phyloP scores from a whole-genome alignment of 2,797 vertebrate genomes.

The Zenarchopterus dispar region DNA sequence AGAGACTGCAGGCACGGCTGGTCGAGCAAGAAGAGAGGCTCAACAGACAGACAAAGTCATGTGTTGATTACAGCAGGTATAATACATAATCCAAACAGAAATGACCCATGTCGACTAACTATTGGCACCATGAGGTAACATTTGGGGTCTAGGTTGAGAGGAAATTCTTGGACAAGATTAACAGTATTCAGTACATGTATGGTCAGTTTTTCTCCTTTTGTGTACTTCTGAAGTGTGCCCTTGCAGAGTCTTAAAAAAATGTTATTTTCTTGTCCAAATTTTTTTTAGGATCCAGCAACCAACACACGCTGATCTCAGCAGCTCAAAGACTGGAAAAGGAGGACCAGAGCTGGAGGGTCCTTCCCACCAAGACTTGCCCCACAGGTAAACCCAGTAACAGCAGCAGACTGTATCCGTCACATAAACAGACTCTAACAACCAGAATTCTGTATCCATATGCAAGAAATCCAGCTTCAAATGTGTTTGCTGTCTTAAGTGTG shows the following conservation, averaged over 20 bases:
- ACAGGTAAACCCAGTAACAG: constrained; percentile 49
- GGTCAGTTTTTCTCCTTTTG: too few species aligned
- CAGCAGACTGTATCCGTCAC: too few species aligned
- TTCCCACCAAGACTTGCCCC: constrained; percentile 42
- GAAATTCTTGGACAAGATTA: too few species aligned
- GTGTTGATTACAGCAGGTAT: constrained; percentile 86
- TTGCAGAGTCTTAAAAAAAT: too few species aligned
- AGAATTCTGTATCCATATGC: neutral
- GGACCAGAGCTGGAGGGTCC: constrained; percentile 28
- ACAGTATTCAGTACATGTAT: too few species aligned
- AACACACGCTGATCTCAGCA: constrained; percentile 51
- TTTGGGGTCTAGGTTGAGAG: neutral
- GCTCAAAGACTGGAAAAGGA: constrained; percentile 36
- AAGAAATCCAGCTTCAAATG: constrained; percentile 1
- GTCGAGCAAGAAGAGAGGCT: constrained; percentile 90
- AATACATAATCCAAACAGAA: constrained; percentile 6
- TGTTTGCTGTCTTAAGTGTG: constrained; percentile 51
- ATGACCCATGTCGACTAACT: neutral
- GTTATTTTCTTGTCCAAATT: neutral
- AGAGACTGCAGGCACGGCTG: constrained; percentile 88
- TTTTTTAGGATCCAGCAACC: constrained; percentile 62
- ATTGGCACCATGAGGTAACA: neutral
- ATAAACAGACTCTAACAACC: too few species aligned
- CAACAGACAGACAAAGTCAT: constrained; percentile 86
- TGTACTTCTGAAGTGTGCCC: too few species aligned